Base-by-base conservation (phyloP, 2,888 invertebrate genomes). In the Myathropa florea region DNA sequence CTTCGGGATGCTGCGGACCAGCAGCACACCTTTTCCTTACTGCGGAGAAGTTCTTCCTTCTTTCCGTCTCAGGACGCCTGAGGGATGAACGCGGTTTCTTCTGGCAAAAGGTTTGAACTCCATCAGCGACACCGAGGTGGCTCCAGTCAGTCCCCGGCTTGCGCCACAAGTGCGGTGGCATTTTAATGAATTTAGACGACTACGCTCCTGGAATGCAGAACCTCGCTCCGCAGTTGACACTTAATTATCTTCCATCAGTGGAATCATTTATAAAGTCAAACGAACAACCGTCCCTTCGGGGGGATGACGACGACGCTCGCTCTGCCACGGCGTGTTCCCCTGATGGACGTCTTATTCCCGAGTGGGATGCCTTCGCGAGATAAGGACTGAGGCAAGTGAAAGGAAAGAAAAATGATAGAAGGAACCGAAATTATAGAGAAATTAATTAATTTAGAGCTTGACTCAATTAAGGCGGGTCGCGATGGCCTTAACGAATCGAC, bases 211-310 rank as follows among this genome's bases (percentile, higher is more conserved):
- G 18, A 46, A 46, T 46, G 73, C 82, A 59, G 77, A 82, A 73
- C 85, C 85, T 82, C 68, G 82, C 78, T 71, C 70, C 65, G 63
- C 75, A 83, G 75, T 79, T 86, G 86, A 86, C 86, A 86, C 86
- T 86, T 86, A 86, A 86, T 86, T 86, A 86, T 86, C 86, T 86
- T 65, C 86, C 78, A 83, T 86, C 86, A 86, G 86, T 65, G 36
- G 39, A 83, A 75, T 86, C 83, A 86, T 86, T 86, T 86, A 86
- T 83, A 70, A 86, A 79, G 79, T 71, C 78, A 67, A 83, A 75
- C 57, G 53, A 55, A 60, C 26, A 63, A 24, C 67, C 55, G 36
- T 7, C 78, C 70, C 86, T 64, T 36, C 14, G n/a, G 57, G 57
- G 78, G 55, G 67, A 39, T 28, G 53, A 21, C 6, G 4, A 18